Percentiles rank a stretch among this genome's conserved stretches.
These are phyloP conservation scores for Pseudomyrmex cubaensis DNA, from an alignment of 1,140 invertebrate species.

Conservation along the genomic window DNA sequence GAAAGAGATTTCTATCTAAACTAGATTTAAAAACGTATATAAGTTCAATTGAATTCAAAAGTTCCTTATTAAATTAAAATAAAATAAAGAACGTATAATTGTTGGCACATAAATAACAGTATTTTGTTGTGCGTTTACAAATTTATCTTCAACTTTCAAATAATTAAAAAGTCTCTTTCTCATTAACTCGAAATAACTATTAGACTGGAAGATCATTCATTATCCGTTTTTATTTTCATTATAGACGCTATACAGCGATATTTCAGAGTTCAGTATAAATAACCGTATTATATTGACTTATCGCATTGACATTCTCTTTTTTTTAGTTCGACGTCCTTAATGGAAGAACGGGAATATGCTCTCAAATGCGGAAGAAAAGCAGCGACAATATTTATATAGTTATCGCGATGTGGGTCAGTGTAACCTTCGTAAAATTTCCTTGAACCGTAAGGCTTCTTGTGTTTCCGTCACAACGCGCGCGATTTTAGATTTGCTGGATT, in stretches of 20 bases:
- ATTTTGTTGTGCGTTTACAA: too few species aligned
- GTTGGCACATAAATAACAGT: too few species aligned
- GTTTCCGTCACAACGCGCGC: slow-evolving; percentile 17
- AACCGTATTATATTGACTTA: not conserved
- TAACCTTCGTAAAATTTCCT: slow-evolving; percentile 38
- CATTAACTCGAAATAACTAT: not conserved
- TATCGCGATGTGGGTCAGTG: slow-evolving; percentile 18
- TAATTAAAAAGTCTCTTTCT: too few species aligned
- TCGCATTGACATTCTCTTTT: not conserved
- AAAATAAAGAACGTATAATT: too few species aligned
- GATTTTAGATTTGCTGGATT: slow-evolving; percentile 26
- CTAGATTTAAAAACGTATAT: too few species aligned
- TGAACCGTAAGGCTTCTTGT: slow-evolving; percentile 12
- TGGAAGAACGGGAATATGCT: not conserved
- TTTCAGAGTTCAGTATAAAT: not conserved
- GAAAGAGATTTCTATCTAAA: too few species aligned
- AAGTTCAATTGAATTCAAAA: too few species aligned
- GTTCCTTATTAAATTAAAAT: too few species aligned
- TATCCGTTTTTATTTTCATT: not conserved
- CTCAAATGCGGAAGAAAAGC: slow-evolving; percentile 2
- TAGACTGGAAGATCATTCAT: not conserved
- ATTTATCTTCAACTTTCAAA: too few species aligned
- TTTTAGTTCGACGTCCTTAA: not conserved
- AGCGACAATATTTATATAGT: slow-evolving; percentile 25
- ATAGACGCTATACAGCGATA: not conserved